Percentiles rank a stretch among this genome's conserved stretches.
Evolutionary conservation across 2,888 invertebrate species (phyloP).

Genomic region (Deroplatys truncata): DNA sequence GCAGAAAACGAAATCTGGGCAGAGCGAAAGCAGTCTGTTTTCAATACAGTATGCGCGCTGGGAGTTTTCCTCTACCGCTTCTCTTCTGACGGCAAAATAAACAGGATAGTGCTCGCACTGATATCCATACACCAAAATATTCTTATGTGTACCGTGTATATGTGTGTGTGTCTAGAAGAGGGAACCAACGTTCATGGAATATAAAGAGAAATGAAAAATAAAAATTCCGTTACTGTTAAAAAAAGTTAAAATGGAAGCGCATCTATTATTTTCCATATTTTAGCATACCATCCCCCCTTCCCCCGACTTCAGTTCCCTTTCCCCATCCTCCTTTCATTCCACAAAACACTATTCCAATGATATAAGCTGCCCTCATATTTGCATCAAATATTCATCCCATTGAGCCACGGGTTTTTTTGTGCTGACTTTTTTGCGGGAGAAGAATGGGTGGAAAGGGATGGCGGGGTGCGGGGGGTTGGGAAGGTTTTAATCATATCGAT

Average conservation of each 20-base stretch:
- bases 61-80: neutral
- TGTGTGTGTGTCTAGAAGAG: neutral
- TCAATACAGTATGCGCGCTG: neutral
- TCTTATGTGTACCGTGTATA: neutral
- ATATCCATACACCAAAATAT: slow-evolving; percentile 2
- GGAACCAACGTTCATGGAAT: neutral
- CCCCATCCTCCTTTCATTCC: slow-evolving; percentile 14
- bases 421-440: slow-evolving; percentile 5
- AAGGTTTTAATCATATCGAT: slow-evolving; percentile 19
- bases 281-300: slow-evolving; percentile 9
- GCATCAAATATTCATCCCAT: slow-evolving; percentile 18
- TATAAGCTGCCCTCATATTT: slow-evolving; percentile 16
- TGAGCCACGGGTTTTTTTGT: slow-evolving; percentile 13
- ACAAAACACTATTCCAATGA: slow-evolving; percentile 17
- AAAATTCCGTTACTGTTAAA: slow-evolving; percentile 14
- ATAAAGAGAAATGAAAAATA: slow-evolving; percentile 18
- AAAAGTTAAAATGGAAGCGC: slow-evolving; percentile 16
- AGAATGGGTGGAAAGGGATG: neutral
- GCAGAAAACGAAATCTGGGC: neutral
- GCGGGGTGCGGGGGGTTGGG: neutral
- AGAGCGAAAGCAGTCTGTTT: neutral
- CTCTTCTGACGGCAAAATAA: slow-evolving; percentile 4
- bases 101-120: neutral
- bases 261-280: slow-evolving; percentile 19
- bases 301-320: neutral